These are phyloP conservation scores for Bufo gargarizans DNA, from an alignment of 2,113 vertebrate species.

Conservation along the genomic window DNA sequence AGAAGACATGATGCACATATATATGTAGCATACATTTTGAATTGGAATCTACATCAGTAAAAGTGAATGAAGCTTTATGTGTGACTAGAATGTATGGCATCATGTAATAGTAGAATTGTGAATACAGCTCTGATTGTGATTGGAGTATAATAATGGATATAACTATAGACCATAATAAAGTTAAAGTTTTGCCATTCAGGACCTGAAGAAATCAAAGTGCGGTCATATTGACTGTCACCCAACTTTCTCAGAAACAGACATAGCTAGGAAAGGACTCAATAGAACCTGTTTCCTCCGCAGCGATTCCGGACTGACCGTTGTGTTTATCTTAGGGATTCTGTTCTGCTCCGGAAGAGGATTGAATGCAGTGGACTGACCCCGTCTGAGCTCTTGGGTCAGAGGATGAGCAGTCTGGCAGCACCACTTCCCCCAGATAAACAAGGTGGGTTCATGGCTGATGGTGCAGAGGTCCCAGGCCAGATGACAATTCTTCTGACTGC, in stretches of 20 bases:
- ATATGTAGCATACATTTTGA: no score
- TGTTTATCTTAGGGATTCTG: conserved; percentile 75
- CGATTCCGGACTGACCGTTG: not conserved
- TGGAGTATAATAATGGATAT: not conserved
- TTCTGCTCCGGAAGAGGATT: conserved; percentile 77
- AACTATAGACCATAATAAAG: no score
- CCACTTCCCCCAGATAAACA: conserved; percentile 77
- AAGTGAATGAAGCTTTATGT: not conserved
- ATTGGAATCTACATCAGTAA: not conserved
- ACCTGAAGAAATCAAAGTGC: no score
- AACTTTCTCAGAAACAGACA: not conserved
- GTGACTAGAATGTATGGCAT: not conserved
- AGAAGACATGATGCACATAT: not conserved
- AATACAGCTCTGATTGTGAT: not conserved
- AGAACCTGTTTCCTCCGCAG: not conserved
- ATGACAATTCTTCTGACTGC: not conserved
- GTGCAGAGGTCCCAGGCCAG: not conserved
- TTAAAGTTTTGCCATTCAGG: no score
- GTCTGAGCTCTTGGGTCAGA: conserved; percentile 77
- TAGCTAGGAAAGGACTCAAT: not conserved
- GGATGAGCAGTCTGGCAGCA: conserved; percentile 75
- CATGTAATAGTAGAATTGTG: not conserved
- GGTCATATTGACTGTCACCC: not conserved
- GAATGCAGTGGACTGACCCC: conserved; percentile 81
- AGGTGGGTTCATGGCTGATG: conserved; percentile 64